Conservation (phyloP, 1,140 invertebrate genomes). For the Aethina tumida region DNA sequence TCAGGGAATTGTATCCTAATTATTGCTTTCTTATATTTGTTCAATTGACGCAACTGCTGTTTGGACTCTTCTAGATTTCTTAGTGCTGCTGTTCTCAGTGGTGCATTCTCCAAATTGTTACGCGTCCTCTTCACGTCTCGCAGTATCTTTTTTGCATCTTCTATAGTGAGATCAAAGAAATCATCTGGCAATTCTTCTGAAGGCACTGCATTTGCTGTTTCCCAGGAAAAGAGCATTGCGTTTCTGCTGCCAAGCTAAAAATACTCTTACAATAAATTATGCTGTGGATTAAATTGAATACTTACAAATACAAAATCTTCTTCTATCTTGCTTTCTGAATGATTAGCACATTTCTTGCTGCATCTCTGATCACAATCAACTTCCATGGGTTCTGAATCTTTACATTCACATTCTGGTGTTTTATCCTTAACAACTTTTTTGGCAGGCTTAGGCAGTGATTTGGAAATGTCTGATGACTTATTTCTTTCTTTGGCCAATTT, state of each 20-base stretch:
- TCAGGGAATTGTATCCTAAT: constrained; percentile 75
- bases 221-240: constrained; percentile 57
- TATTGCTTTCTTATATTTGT: constrained; percentile 60
- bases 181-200: constrained; percentile 63
- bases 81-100: constrained; percentile 53
- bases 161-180: constrained; percentile 72
- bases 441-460: constrained; percentile 3
- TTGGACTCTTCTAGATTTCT: constrained; percentile 51
- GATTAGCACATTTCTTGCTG: constrained; percentile 1
- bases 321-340: constrained; percentile 13
- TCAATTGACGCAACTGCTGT: constrained; percentile 45
- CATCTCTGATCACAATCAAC: constrained; percentile 15
- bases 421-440: constrained; percentile 5
- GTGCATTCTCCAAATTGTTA: constrained; percentile 48
- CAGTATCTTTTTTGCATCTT: constrained; percentile 63
- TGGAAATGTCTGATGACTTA: constrained; percentile 10
- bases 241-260: constrained; percentile 50
- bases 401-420: constrained; percentile 1
- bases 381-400: constrained; percentile 15
- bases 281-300: constrained; percentile 5
- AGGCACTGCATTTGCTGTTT: constrained; percentile 41
- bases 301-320: constrained; percentile 35
- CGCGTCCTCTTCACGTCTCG: constrained; percentile 56
- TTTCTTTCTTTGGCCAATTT: constrained; percentile 24
- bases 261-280: not conserved